These are phyloP conservation scores for Apeltes quadracus DNA, from an alignment of 2,113 vertebrate species.

Conservation along the genomic window DNA sequence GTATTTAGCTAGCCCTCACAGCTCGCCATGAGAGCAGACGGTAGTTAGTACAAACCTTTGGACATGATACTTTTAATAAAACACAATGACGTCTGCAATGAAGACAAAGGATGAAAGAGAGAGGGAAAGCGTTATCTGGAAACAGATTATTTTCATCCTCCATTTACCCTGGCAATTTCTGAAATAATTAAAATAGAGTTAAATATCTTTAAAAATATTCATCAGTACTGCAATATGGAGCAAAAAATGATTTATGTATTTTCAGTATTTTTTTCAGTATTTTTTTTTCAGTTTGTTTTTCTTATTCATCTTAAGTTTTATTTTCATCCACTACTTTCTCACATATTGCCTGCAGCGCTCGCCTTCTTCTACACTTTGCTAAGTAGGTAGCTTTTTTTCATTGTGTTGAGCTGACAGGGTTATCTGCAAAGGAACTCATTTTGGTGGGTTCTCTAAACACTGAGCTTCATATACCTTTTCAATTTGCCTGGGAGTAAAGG, in stretches of 20 bases:
- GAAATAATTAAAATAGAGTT: slow-evolving; percentile 24
- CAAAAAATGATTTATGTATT: slow-evolving; percentile 44
- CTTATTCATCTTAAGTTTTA: slow-evolving; percentile 48
- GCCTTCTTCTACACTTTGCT: slow-evolving; percentile 43
- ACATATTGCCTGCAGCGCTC: slow-evolving; percentile 53
- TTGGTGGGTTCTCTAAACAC: slow-evolving; percentile 36
- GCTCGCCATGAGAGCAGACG: slow-evolving; percentile 8
- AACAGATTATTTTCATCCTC: neutral
- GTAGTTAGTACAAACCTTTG: neutral
- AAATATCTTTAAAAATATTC: slow-evolving; percentile 16
- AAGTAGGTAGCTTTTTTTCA: slow-evolving; percentile 29
- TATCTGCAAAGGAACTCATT: slow-evolving; percentile 37
- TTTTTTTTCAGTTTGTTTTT: slow-evolving; percentile 31
- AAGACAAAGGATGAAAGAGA: slow-evolving; percentile 14
- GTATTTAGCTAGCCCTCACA: neutral
- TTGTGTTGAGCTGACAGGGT: slow-evolving; percentile 29
- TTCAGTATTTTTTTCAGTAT: neutral
- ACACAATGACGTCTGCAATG: neutral
- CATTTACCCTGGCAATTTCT: slow-evolving; percentile 29
- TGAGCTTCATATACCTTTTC: slow-evolving; percentile 37
- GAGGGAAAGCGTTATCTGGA: neutral
- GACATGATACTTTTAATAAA: neutral
- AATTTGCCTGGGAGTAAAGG: slow-evolving; percentile 60
- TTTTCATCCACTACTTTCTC: slow-evolving; percentile 51
- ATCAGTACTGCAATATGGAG: neutral